phyloP scores from a whole-genome alignment of 2,888 invertebrate genomes.

The Cyclophora albipunctata region DNA sequence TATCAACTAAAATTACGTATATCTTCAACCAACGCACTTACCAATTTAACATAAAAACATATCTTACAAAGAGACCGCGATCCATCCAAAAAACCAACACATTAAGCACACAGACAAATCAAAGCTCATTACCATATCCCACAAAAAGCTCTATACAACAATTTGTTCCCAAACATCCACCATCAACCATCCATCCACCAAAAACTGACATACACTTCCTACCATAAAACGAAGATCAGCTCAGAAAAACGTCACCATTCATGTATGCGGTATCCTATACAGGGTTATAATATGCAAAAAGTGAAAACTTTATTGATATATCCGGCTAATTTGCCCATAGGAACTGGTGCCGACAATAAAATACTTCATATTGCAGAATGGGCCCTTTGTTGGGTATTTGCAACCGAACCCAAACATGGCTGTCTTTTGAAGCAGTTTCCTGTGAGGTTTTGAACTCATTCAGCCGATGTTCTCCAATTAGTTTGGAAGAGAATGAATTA shows the following conservation, averaged over 20 bases:
- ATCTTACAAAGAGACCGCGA: no score
- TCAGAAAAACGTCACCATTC: slow-evolving; percentile 18
- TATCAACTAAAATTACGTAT: no score
- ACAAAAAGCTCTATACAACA: no score
- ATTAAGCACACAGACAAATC: no score
- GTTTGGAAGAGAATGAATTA: slow-evolving; percentile 52
- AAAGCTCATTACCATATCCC: no score
- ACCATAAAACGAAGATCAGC: slow-evolving; percentile 21
- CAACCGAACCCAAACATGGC: slow-evolving; percentile 59
- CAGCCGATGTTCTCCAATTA: slow-evolving; percentile 53
- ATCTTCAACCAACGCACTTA: no score
- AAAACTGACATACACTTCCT: slow-evolving; percentile 32
- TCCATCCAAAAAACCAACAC: no score
- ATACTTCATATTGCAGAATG: slow-evolving; percentile 65
- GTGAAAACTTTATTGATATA: slow-evolving; percentile 51
- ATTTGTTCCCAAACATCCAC: slow-evolving; percentile 11
- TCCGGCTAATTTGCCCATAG: slow-evolving; percentile 71
- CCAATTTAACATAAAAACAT: no score
- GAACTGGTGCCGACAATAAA: slow-evolving; percentile 51
- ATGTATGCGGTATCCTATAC: not conserved
- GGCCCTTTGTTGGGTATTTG: slow-evolving; percentile 45
- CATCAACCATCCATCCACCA: not conserved
- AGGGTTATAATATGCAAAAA: slow-evolving; percentile 14
- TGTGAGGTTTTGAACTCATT: slow-evolving; percentile 20
- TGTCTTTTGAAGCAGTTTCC: slow-evolving; percentile 40